Conservation (phyloP, 2,888 invertebrate genomes). For the Heteromyza rotundicornis region DNA sequence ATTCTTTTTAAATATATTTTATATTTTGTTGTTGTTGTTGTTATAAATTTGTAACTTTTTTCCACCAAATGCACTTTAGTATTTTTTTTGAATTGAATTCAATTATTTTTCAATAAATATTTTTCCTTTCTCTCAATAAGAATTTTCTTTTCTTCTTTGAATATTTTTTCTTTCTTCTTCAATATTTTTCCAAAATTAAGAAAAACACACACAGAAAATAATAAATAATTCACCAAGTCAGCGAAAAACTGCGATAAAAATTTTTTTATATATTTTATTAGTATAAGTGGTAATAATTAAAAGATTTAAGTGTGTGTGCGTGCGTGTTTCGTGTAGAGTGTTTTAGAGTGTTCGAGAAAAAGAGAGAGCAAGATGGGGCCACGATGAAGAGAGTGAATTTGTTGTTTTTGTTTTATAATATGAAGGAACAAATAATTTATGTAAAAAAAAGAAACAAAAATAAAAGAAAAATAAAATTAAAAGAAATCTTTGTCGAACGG, state of each 20-base stretch:
- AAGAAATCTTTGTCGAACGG: background rate
- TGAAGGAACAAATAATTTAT: slow-evolving; percentile 13
- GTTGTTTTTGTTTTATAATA: slow-evolving; percentile 7
- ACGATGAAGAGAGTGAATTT: background rate
- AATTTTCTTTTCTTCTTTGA: slow-evolving; percentile 17
- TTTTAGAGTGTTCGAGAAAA: slow-evolving; percentile 5
- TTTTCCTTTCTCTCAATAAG: slow-evolving; percentile 10
- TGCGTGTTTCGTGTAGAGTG: slow-evolving; percentile 13
- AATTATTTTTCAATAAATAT: slow-evolving; percentile 12
- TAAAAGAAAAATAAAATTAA: background rate
- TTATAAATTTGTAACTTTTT: slow-evolving; percentile 15
- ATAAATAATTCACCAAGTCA: slow-evolving; percentile 28
- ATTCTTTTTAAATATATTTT: slow-evolving; percentile 12
- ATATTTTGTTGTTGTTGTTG: slow-evolving; percentile 11
- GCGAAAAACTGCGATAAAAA: slow-evolving; percentile 31
- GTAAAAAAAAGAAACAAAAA: background rate
- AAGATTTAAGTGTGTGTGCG: slow-evolving; percentile 10
- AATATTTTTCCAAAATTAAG: slow-evolving; percentile 38
- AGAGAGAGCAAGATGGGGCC: slow-evolving; percentile 10
- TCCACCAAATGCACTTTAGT: slow-evolving; percentile 16
- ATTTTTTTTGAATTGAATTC: slow-evolving; percentile 15
- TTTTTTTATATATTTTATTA: slow-evolving; percentile 21
- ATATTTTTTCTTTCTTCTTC: slow-evolving; percentile 12
- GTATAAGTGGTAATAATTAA: slow-evolving; percentile 22
- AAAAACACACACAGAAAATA: slow-evolving; percentile 30